Evolutionary conservation across 1,140 invertebrate genomes (phyloP), one percentile per base, ranked within the genome.

Genomic region (Medauroidea extradentata): DNA sequence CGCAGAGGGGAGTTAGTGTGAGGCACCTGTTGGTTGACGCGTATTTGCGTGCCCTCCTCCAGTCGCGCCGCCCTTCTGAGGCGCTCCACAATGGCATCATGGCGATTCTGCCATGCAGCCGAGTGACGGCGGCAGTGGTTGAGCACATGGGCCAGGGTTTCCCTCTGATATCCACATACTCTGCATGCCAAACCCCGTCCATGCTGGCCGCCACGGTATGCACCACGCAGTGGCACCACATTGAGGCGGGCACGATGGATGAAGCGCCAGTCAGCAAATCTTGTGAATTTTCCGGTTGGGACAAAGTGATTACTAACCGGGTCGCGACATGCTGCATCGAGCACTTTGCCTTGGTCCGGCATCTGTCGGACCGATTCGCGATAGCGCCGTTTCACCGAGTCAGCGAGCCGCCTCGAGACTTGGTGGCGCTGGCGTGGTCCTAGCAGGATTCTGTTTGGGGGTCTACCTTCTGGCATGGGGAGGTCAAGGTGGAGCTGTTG

Each of bases 231-330:
- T 0, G 69, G 72, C 3, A 75, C 41, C 0, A 71, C 61, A 53
- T 71, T 65, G 3, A 76, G 64, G 4, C 67, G 62, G 21, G 73
- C 71, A 0, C 72, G 59, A 52, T 74, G 73, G 2, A 75, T 59
- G 57, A 76, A 75, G 8, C 73, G 66, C 73, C 75, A 76, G 44
- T 75, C 71, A 4, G 64, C 61, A 48, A 75, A 74, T 8, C 68
- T 53, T 13, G 63, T 70, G 56, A 53, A 67, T 3, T 54, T 53
- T 0, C 72, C 72, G 1, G 14, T 60, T 0, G 59, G 29, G 29
- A 71, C 39, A 46, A 73, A 73, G 55, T 73, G 67, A 54, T 67
- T 67, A 24, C 50, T 52, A 16, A 25, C 18, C 3, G 44, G 24
- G 18, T 25, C 18, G 4, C 44, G 18, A n/a, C 18, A 46, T 5